These are phyloP conservation scores for Urosaurus nigricauda DNA, from an alignment of 2,797 vertebrate species.

Conservation along the genomic window DNA sequence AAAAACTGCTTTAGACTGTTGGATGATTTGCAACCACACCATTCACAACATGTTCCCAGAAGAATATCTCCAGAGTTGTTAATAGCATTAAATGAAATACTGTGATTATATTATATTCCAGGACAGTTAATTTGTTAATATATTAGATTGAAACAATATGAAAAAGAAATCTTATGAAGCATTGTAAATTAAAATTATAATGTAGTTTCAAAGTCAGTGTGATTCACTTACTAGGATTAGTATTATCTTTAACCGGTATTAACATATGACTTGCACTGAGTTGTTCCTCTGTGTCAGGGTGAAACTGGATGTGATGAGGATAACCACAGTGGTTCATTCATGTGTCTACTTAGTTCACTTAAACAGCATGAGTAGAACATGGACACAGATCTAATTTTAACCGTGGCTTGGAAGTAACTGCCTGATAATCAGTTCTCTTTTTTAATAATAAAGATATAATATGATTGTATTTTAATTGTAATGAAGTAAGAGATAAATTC, in stretches of 20 bases:
- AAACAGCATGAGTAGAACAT: no score
- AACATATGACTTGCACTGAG: background rate
- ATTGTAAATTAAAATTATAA: constrained; percentile 49
- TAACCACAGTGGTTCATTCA: background rate
- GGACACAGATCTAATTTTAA: background rate
- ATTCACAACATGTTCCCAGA: constrained; percentile 56
- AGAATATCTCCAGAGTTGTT: constrained; percentile 63
- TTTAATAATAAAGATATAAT: background rate
- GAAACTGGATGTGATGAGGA: background rate
- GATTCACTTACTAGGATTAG: constrained; percentile 21
- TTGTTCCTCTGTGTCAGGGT: background rate
- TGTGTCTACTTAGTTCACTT: background rate
- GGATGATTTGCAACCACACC: constrained; percentile 44
- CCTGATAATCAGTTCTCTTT: background rate
- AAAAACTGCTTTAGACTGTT: constrained; percentile 56
- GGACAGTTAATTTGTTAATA: constrained; percentile 67
- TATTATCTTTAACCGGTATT: background rate
- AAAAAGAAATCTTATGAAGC: constrained; percentile 41
- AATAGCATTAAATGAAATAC: constrained; percentile 61
- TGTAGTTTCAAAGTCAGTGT: constrained; percentile 44
- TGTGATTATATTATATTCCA: constrained; percentile 10
- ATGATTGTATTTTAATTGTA: no score
- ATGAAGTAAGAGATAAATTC: no score
- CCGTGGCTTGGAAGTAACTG: background rate
- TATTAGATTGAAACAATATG: constrained; percentile 61